These are phyloP conservation scores for Baronia brevicornis DNA, from an alignment of 2,888 invertebrate species.

Conservation along the genomic window DNA sequence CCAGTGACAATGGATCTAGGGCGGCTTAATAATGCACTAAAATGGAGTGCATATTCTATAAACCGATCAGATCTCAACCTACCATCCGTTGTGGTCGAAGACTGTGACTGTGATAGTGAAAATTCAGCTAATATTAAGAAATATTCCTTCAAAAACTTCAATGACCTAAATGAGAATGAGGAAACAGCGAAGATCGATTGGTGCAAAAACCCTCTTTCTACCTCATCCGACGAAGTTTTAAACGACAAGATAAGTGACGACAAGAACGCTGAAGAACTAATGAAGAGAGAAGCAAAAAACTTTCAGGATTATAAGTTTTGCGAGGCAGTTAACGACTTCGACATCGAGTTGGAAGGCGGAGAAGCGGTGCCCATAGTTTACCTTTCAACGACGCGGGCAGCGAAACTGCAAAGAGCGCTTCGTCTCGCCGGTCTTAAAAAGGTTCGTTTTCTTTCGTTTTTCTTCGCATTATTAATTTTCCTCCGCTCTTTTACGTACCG, in stretches of 20 bases:
- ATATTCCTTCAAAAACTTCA: conserved; percentile 26
- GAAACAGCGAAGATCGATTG: conserved; percentile 40
- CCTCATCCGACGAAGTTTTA: conserved; percentile 50
- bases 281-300: conserved; percentile 56
- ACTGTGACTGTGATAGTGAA: conserved; percentile 34
- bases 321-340: conserved; percentile 65
- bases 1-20: conserved; percentile 54
- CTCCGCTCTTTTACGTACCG: conserved; percentile 7
- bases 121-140: conserved; percentile 30
- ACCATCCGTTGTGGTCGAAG: conserved; percentile 36
- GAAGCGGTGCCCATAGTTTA: conserved; percentile 65
- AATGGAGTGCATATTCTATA: conserved; percentile 45
- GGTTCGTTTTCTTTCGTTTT: conserved; percentile 37
- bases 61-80: conserved; percentile 31
- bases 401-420: conserved; percentile 70
- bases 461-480: conserved; percentile 10
- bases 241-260: conserved; percentile 50
- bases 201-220: conserved; percentile 57
- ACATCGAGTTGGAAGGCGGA: conserved; percentile 56
- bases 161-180: conserved; percentile 29
- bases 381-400: conserved; percentile 69
- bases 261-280: conserved; percentile 47
- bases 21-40: conserved; percentile 40
- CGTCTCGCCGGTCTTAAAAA: conserved; percentile 75
- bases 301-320: conserved; percentile 64